Evolutionary conservation across 2,888 invertebrate genomes (phyloP), one percentile per base, ranked within the genome.

Genomic region (Ramazzottius varieornatus): DNA sequence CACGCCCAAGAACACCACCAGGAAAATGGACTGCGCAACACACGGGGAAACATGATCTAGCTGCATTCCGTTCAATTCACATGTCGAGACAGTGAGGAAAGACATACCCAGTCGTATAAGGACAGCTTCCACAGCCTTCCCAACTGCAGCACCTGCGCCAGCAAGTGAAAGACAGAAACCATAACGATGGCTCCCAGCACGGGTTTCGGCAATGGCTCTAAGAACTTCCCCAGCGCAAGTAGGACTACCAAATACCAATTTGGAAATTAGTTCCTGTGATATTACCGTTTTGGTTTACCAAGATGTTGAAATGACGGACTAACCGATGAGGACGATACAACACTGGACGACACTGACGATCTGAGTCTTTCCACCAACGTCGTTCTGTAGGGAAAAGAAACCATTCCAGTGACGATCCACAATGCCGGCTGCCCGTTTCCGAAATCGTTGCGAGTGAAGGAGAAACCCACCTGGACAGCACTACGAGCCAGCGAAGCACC

Each of bases 331-430:
- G 29, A 54, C 54, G 29, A 54, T 54, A 24, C 8, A 16, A 24
- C 54, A 54, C 54, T 54, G 54, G 54, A 54, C 54, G 24, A 54
- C 20, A 54, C 54, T 54, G 54, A 54, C 54, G 13, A 54, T 54
- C 29, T 54, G 54, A n/a, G 54, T 54, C 29, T 54, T 54, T 24
- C 54, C 54, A 29, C 54, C 54, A 24, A 54, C 54, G 29, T 54
- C 54, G 29, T 54, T 54, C 29, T 54, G 54, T n/a, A n/a, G n/a
- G n/a, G n/a, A n/a, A n/a, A n/a, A n/a, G n/a, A n/a, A n/a, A n/a
- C n/a, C n/a, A n/a, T n/a, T n/a, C n/a, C n/a, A n/a, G n/a, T n/a
- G n/a, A n/a, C n/a, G n/a, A n/a, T n/a, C n/a, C n/a, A n/a, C n/a
- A n/a, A n/a, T n/a, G n/a, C n/a, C n/a, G n/a, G n/a, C n/a, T n/a